Evolutionary conservation across 2,888 invertebrate genomes (phyloP).

Genomic region (Cryptus viduatorius): DNA sequence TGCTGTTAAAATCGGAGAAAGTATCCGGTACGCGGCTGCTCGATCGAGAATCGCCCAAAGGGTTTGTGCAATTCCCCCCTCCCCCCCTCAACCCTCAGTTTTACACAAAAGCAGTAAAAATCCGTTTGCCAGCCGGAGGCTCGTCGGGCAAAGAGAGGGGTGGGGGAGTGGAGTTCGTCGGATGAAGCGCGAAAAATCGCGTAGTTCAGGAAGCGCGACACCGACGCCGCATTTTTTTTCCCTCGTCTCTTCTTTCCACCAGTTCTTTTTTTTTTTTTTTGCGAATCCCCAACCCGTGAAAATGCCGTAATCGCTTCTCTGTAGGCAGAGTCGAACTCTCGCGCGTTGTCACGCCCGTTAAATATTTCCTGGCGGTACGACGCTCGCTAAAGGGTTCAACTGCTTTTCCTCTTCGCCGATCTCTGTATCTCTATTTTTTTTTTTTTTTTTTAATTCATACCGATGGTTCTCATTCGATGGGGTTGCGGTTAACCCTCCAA

Average conservation of each 20-base stretch:
- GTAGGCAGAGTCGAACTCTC: slow-evolving; percentile 59
- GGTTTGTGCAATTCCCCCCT: slow-evolving; percentile 33
- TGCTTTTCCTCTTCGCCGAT: slow-evolving; percentile 21
- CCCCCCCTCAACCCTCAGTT: slow-evolving; percentile 1
- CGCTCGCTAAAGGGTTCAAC: slow-evolving; percentile 42
- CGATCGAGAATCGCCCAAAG: slow-evolving; percentile 50
- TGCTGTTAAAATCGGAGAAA: slow-evolving; percentile 42
- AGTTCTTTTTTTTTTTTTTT: slow-evolving; percentile 44
- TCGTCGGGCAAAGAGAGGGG: slow-evolving; percentile 71
- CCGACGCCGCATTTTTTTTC: slow-evolving; percentile 43
- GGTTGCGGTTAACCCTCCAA: neutral
- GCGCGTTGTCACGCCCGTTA: slow-evolving; percentile 57
- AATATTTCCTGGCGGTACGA: slow-evolving; percentile 62
- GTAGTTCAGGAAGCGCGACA: slow-evolving; percentile 62
- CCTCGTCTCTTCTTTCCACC: slow-evolving; percentile 32
- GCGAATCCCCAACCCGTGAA: slow-evolving; percentile 56
- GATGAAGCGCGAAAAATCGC: slow-evolving; percentile 63
- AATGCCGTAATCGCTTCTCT: slow-evolving; percentile 65
- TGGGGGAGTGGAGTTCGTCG: slow-evolving; percentile 41
- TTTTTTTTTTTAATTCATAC: slow-evolving; percentile 22
- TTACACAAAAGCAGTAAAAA: slow-evolving; percentile 57
- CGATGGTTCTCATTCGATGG: slow-evolving; percentile 36
- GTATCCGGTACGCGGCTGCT: slow-evolving; percentile 18
- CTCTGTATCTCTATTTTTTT: slow-evolving; percentile 15
- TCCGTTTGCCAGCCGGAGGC: slow-evolving; percentile 48